These are phyloP conservation scores for Amphipoea lucens DNA, from an alignment of 2,888 invertebrate species.

Conservation along the genomic window DNA sequence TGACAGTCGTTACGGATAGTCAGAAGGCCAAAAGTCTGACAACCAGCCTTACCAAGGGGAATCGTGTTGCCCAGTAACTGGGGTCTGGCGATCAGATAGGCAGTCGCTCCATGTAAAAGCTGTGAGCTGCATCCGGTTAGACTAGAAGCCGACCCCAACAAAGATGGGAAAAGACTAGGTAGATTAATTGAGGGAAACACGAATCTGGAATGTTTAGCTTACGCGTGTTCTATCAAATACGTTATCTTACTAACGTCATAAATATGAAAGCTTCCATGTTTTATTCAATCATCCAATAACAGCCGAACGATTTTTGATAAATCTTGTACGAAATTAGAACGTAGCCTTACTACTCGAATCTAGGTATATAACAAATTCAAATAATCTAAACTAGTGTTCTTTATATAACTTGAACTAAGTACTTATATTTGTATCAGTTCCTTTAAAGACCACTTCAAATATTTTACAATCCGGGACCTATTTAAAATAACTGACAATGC, in stretches of 20 bases:
- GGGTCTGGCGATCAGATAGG: no score
- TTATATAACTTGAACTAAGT: background rate
- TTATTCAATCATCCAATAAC: slow-evolving; percentile 8
- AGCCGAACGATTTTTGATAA: slow-evolving; percentile 21
- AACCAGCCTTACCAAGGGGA: no score
- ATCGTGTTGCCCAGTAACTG: no score
- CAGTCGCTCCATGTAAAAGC: background rate
- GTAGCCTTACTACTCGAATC: background rate
- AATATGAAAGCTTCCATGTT: slow-evolving; percentile 20
- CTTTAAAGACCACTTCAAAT: slow-evolving; percentile 7
- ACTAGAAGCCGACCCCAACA: background rate
- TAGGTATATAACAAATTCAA: background rate
- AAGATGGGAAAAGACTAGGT: background rate
- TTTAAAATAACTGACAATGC: background rate
- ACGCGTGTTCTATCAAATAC: slow-evolving; percentile 7
- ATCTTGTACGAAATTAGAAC: slow-evolving; percentile 29
- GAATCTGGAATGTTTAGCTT: slow-evolving; percentile 34
- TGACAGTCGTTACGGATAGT: no score
- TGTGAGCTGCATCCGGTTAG: background rate
- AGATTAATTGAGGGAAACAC: slow-evolving; percentile 49
- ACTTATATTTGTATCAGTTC: background rate
- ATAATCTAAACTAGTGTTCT: slow-evolving; percentile 26
- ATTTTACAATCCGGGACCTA: background rate
- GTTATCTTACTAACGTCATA: slow-evolving; percentile 1
- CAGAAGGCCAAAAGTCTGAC: no score